Evolutionary conservation across 2,113 vertebrate genomes (phyloP), one percentile per base, ranked within the genome.

Genomic region (Tachycineta bicolor): DNA sequence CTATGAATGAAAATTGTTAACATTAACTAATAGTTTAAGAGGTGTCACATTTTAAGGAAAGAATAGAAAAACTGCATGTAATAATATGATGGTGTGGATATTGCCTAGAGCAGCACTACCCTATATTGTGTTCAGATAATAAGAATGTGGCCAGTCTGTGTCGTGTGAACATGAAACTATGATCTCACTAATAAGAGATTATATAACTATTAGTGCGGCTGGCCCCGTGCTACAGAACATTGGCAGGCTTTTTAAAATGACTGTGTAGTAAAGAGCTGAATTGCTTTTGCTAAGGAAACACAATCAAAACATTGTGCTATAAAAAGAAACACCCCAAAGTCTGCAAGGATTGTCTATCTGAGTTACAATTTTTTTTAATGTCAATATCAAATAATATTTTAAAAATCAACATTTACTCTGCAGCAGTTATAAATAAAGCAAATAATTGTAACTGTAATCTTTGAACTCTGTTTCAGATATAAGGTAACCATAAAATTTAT

Each of bases 261-360:
- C 53, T 60, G 11, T 2, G 6, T 26, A 80, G 12, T 69, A 56
- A 88, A 77, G n/a, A 65, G 63, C 55, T 91, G 82, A 79, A 83
- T 91, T 87, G 83, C 71, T 76, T 93, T 96, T 97, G 67, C 92
- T 80, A 94, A 65, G 95, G 94, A 95, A 94, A 92, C 87, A 11
- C 49, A 86, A 92, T 60, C 80, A 96, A 95, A 96, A 95, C 83
- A 89, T 50, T 65, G 55, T 53, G 25, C 80, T 94, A 83, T 83
- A 83, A 95, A 86, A 95, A 94, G 91, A 81, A 91, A 93, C 73
- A 63, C 18, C 34, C 59, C 1, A 4, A 26, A 76, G 65, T 93
- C 59, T 70, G 46, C 52, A 77, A 83, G 33, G 50, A 37, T 58
- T 44, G 21, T 53, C 11, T 85, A 62, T 94, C 60, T n/a, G 34